A percentile compares a stretch with the other conserved stretches of the same genome.
These are phyloP conservation scores for Tolypeutes matacus DNA, from an alignment of 2,797 vertebrate species.

Conservation along the genomic window DNA sequence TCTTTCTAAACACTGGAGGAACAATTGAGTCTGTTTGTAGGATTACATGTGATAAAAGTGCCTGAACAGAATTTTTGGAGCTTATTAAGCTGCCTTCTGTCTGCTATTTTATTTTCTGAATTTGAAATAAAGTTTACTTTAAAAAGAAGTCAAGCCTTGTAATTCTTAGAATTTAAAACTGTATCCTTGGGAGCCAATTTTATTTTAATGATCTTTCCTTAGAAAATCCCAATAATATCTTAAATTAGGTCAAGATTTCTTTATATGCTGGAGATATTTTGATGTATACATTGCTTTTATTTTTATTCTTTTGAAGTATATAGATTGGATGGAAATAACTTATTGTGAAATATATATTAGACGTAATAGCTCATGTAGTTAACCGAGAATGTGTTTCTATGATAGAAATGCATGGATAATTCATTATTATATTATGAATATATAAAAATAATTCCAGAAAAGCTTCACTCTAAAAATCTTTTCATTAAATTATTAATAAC, in stretches of 20 bases:
- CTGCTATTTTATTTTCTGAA: too few species aligned
- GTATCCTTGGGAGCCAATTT: not conserved
- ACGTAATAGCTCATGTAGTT: not conserved
- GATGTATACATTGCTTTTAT: not conserved
- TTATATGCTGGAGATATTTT: not conserved
- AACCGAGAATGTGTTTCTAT: not conserved
- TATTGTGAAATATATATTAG: not conserved
- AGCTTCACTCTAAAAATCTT: constrained; percentile 14
- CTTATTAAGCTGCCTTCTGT: too few species aligned
- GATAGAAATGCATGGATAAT: not conserved
- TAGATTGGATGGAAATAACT: not conserved
- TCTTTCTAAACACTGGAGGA: too few species aligned
- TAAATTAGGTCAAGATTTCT: not conserved
- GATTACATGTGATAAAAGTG: too few species aligned
- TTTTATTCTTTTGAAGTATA: constrained; percentile 3
- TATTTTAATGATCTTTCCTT: not conserved
- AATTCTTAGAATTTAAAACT: not conserved
- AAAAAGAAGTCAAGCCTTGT: not conserved
- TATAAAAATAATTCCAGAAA: constrained; percentile 10
- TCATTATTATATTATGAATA: constrained; percentile 40
- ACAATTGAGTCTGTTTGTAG: too few species aligned
- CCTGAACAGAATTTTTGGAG: too few species aligned
- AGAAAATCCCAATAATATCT: not conserved
- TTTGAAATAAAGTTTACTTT: too few species aligned
- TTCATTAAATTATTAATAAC: constrained; percentile 65